Percentiles rank a stretch among this genome's conserved stretches.
phyloP scores from a whole-genome alignment of 2,888 invertebrate genomes.

The Drosophila pegasa region DNA sequence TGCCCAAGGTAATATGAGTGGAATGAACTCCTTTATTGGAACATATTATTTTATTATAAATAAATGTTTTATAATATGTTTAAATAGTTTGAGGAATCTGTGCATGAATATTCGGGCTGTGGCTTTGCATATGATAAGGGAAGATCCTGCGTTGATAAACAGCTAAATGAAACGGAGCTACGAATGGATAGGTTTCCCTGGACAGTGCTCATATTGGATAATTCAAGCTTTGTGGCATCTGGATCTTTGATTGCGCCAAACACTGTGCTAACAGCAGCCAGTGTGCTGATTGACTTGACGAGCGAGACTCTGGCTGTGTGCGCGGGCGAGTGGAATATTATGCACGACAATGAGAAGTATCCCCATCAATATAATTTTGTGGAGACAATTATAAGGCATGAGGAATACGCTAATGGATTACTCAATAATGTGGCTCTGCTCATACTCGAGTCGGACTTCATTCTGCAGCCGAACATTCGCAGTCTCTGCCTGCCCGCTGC shows the following conservation, averaged over 20 bases:
- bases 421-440: constrained; percentile 26
- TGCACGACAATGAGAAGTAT: neutral
- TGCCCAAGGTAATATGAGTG: neutral
- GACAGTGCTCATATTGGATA: constrained; percentile 18
- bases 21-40: neutral
- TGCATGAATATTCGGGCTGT: constrained; percentile 3
- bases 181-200: constrained; percentile 33
- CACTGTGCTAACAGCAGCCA: constrained; percentile 31
- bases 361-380: neutral
- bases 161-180: neutral
- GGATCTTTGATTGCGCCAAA: constrained; percentile 39
- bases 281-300: neutral
- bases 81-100: neutral
- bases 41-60: no score
- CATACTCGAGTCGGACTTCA: neutral
- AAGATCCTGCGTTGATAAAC: no score
- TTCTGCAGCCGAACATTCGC: constrained; percentile 25
- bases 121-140: constrained; percentile 1
- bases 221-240: neutral
- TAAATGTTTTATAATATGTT: neutral
- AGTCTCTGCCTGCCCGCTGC: constrained; percentile 34
- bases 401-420: neutral
- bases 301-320: neutral
- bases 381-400: constrained; percentile 3
- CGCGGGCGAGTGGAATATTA: constrained; percentile 44